Evolutionary conservation across 2,888 invertebrate genomes (phyloP), one percentile per base, ranked within the genome.

Genomic region (Luperina testacea): DNA sequence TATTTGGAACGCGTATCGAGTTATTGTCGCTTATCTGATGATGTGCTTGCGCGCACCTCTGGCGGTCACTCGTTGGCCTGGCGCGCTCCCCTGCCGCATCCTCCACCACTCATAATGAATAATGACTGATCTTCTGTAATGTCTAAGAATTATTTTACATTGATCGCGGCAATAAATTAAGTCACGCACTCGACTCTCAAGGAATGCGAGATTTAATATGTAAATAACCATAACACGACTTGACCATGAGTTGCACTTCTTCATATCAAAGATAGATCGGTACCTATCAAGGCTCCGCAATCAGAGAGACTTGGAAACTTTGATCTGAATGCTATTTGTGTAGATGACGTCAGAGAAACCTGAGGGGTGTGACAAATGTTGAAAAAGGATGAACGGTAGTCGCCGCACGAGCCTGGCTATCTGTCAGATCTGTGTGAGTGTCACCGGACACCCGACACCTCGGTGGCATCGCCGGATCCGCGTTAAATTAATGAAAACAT

Each of bases 401-500:
- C 92, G 88, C 90, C 88, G 92, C 94, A 94, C 93, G 93, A 92
- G 94, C 92, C 89, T 81, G 90, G 89, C 89, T 94, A 95, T 95
- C 95, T 87, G 83, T 80, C 77, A 86, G 91, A 95, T 94, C 94
- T 90, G 90, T 90, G 93, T 91, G 92, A 93, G 90, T 92, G 94
- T 95, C 94, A 95, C 94, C 94, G 90, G 93, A 94, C 91, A 94
- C 94, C 93, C 90, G 94, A 95, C 94, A 95, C 95, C 94, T 92
- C 93, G 94, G 94, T 94, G 95, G 94, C 94, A 94, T 94, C 91
- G 91, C 92, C 91, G 91, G 92, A 94, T 94, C 94, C 93, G 91
- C 91, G 94, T 95, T 96, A 96, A 97, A 96, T 96, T 96, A 96
- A 97, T 97, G 96, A 96, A 96, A 96, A 96, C 96, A 97, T 97